Percentiles rank a stretch among this genome's conserved stretches.
Conservation (phyloP, 2,888 invertebrate species). For the Pheosia gnoma region DNA sequence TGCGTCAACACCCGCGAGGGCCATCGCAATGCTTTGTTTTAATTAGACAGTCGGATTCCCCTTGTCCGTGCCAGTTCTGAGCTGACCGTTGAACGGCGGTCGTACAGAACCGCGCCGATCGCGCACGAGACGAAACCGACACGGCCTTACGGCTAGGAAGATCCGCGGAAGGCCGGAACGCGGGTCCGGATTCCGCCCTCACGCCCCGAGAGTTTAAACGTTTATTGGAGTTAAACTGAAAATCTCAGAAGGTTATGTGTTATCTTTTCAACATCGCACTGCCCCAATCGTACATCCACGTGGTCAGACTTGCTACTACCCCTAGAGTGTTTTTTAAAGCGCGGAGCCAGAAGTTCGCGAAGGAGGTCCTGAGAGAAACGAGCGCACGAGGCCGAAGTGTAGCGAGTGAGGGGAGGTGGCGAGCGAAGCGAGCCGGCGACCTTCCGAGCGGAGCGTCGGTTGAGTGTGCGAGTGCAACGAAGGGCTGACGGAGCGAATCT, state of each 20-base stretch:
- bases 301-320: background rate
- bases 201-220: slow-evolving; percentile 13
- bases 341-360: background rate
- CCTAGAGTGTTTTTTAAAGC: background rate
- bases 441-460: slow-evolving; percentile 1
- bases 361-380: background rate
- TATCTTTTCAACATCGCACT: slow-evolving; percentile 81
- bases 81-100: slow-evolving; percentile 76
- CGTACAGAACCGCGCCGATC: slow-evolving; percentile 40
- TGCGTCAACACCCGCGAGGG: slow-evolving; percentile 84
- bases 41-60: slow-evolving; percentile 88
- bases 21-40: slow-evolving; percentile 89
- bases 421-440: background rate
- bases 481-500: background rate
- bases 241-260: slow-evolving; percentile 59
- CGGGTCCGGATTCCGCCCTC: slow-evolving; percentile 59
- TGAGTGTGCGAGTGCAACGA: background rate
- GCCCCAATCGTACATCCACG: background rate
- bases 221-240: no score
- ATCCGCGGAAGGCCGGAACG: slow-evolving; percentile 46
- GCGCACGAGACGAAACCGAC: slow-evolving; percentile 48
- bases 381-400: background rate
- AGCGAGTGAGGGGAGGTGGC: background rate
- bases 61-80: slow-evolving; percentile 87
- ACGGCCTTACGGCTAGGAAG: slow-evolving; percentile 47